Evolutionary conservation across 2,888 invertebrate genomes (phyloP), one percentile per base, ranked within the genome.

Genomic region (Euclidia mi): DNA sequence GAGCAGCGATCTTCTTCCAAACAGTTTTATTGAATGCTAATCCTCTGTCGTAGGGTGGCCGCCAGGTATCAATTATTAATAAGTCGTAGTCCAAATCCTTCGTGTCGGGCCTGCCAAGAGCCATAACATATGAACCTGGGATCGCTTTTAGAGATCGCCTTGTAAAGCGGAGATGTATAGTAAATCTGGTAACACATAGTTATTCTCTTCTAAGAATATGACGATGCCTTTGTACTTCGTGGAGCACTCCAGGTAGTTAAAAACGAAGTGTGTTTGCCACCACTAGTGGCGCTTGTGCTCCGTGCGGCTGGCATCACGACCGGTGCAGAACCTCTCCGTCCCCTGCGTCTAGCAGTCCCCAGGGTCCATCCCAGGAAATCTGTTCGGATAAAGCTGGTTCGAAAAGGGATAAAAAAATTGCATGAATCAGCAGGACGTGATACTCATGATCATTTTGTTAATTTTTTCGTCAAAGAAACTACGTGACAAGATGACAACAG

Each of bases 271-370:
- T 1, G 81, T 85, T 37, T 74, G 84, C 88, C 88, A 89, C 89
- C 88, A 89, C 88, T 89, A 89, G 65, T 88, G 89, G 40, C 85
- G 86, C 60, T 88, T 88, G 56, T 62, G 64, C 64, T 89, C 81
- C 1, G 75, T 52, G 31, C 53, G 62, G 9, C 44, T 56, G n/a
- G 81, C 83, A 51, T 82, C 74, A 3, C 87, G 78, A 10, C 35
- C 28, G 35, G 41, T 56, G 53, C 81, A 81, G 25, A 18, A 44
- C 11, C 25, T 32, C n/a, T 15, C 37, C 6, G 11, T 1, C 12
- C 7, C 18, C 3, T 40, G n/a, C 20, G 12, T 25, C 7, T 9
- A 29, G 35, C 79, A 80, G 37, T 84, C 82, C 2, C 47, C 62
- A 1, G 60, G 40, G 11, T 83, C 84, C 2, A 51, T 34, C 1